phyloP scores from a whole-genome alignment of 2,888 invertebrate genomes.

The Xanthorhoe designata region DNA sequence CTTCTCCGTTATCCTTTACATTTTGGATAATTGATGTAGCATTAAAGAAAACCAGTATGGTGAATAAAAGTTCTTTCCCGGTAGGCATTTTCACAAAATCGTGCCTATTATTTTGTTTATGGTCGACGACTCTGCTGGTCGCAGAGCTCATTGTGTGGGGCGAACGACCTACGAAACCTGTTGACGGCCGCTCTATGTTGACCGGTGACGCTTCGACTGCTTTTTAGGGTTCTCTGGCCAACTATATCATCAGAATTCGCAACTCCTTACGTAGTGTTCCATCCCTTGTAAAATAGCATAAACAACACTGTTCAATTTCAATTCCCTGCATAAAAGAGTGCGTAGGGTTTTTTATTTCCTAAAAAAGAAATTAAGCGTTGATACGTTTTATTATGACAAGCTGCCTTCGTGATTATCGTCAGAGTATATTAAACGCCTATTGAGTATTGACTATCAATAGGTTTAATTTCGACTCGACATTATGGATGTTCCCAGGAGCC shows the following conservation, averaged over 20 bases:
- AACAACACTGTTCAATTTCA: background rate
- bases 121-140: conserved; percentile 18
- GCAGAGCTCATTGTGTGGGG: conserved; percentile 46
- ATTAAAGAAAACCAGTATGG: background rate
- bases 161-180: conserved; percentile 60
- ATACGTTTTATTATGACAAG: conserved; percentile 4
- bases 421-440: conserved; percentile 11
- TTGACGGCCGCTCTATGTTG: conserved; percentile 48
- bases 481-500: background rate
- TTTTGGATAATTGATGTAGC: background rate
- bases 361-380: conserved; percentile 16
- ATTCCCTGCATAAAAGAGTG: background rate
- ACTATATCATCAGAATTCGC: background rate
- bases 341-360: background rate
- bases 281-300: conserved; percentile 15
- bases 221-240: conserved; percentile 34
- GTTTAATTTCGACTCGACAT: conserved; percentile 2
- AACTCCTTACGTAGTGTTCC: background rate
- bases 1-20: background rate
- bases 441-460: conserved; percentile 7
- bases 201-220: conserved; percentile 40
- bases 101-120: conserved; percentile 15
- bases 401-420: conserved; percentile 5
- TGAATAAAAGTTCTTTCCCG: background rate
- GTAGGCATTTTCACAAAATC: background rate